Base-by-base conservation (phyloP, 2,797 vertebrate species). In the Brachymystax lenok region DNA sequence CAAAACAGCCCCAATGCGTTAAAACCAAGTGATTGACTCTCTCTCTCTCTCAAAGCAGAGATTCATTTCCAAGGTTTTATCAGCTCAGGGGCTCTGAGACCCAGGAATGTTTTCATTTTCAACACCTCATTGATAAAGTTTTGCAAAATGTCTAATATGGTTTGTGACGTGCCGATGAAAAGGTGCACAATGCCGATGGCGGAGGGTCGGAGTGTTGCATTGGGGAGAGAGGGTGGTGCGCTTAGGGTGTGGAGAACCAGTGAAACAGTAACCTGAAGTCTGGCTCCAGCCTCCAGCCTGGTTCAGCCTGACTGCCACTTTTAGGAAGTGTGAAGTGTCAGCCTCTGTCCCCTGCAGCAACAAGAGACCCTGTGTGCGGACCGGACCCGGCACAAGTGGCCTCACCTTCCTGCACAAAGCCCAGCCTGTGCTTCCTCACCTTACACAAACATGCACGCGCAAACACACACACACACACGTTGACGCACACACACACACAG, bases 241-340 rank as follows among this genome's bases (percentile, higher is more conserved):
- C 12, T 46, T 46, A 13, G 40, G 40, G 40, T 46, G 40, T 46
- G 40, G 40, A 46, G 40, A 46, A 46, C 40, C 12, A 74, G 78
- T 74, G 64, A 74, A 79, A 85, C 78, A 77, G 82, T 88, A 88
- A 87, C 83, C 83, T 46, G 27, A 82, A 46, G 10, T 70, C 67
- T 50, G 7, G 10, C 59, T 63, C 24, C 59, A 24, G 59, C 21
- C 21, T 21, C 59, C 59, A 24, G 59, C 59, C 21, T 63, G 10
- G 40, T 46, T 46, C 40, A 46, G 52, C 52, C 19, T 35, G 77
- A 87, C 85, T 80, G 80, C 78, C 77, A 81, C 82, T 89, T 90
- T 92, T 81, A 89, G 84, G 80, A 88, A 84, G 89, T 93, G 90
- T 86, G 87, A 89, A 87, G 85, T 84, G 17, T 84, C 40, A 75